Percentiles rank a stretch among this genome's conserved stretches.
Evolutionary conservation across 2,888 invertebrate genomes (phyloP).

Genomic region (Sarcophaga variegata): DNA sequence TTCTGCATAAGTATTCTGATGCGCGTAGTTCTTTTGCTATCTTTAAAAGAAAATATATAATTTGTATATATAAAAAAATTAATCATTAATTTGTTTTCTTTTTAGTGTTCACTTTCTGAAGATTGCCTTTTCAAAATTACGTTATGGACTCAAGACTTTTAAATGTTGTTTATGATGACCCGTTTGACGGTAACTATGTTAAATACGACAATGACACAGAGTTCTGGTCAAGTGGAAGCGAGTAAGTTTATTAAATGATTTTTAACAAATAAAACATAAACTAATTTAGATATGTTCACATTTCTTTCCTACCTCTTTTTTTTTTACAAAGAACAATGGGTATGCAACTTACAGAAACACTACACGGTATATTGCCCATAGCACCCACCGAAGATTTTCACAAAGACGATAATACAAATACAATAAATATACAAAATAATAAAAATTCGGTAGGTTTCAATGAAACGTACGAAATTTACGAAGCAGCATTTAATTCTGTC

Average conservation of each 20-base stretch:
- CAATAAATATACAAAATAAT: constrained; percentile 70
- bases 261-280: not conserved
- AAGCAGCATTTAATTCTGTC: constrained; percentile 33
- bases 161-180: constrained; percentile 80
- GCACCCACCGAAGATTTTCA: constrained; percentile 74
- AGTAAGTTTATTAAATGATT: constrained; percentile 74
- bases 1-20: no score
- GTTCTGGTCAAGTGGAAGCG: constrained; percentile 79
- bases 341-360: constrained; percentile 79
- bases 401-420: constrained; percentile 71
- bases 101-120: constrained; percentile 56
- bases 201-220: constrained; percentile 76
- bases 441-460: constrained; percentile 76
- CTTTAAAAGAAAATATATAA: no score
- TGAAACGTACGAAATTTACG: not conserved
- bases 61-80: not conserved
- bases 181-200: constrained; percentile 79
- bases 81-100: constrained; percentile 5
- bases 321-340: constrained; percentile 71
- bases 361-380: constrained; percentile 80
- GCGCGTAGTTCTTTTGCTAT: no score
- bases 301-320: no score
- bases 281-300: not conserved
- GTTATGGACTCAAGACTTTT: constrained; percentile 80
- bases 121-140: constrained; percentile 7